Evolutionary conservation across 2,113 vertebrate genomes (phyloP), one percentile per base, ranked within the genome.

Genomic region (Centropristis striata): DNA sequence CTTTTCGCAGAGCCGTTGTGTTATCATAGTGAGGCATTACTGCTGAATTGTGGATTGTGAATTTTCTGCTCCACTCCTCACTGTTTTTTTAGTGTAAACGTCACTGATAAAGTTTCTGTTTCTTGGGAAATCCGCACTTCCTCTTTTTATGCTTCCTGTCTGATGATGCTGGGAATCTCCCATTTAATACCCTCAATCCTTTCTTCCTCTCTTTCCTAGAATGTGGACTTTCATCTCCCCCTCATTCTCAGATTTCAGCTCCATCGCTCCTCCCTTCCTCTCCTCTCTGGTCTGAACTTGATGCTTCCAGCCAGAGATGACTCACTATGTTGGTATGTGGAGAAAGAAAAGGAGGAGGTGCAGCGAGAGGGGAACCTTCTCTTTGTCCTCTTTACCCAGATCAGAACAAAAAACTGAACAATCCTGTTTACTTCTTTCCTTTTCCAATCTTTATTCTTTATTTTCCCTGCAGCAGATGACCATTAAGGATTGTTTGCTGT

Each of bases 301-400:
- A 12, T 11, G 0, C 27, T 36, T 83, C 51, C 53, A 54, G 60
- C 65, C 61, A 8, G 47, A 4, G 36, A 63, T 84, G 88, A 91
- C 51, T 84, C 83, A 87, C 0, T 0, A 10, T 36, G 64, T 36
- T 55, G 70, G 53, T 51, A 90, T 85, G 69, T 4, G 2, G 54
- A 16, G 36, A 32, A 4, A 44, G 10, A 54, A n/a, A 23, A 7
- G n/a, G 44, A 70, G 64, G 57, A 69, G n/a, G 27, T 74, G 54
- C 46, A 28, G 32, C 12, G 18, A 53, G 27, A 41, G 25, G 14
- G 25, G 36, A 59, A 15, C 37, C 7, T 32, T n/a, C 12, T 50
- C 13, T 66, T 28, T 65, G 42, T 58, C 11, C 44, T 44, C 16
- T 67, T 39, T 27, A 41, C 1, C 8, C 18, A 16, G 6, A 44